Base-by-base conservation (phyloP, 2,113 vertebrate genomes). In the Austrofundulus limnaeus region DNA sequence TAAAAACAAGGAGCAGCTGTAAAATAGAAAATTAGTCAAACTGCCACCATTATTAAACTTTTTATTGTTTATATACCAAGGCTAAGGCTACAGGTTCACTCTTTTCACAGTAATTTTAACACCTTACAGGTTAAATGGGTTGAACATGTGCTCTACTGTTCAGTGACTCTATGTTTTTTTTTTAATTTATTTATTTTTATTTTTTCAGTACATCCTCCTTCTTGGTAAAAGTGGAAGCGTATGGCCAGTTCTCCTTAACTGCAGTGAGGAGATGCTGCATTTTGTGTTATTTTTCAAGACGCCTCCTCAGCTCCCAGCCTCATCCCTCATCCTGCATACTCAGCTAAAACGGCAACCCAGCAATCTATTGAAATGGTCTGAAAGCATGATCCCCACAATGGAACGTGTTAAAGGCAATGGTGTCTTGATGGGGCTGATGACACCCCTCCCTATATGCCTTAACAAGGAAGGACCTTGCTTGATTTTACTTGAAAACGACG, bases 291-390 rank as follows among this genome's bases (percentile, higher is more conserved):
- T 89, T 91, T 88, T 79, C 84, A 78, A 86, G 83, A 85, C 87
- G 88, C 87, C 88, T 89, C 85, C 77, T 89, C 88, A 91, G 83
- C 87, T 86, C 77, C 72, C 58, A 47, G 83, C 79, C 80, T 89
- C 89, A 88, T 88, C 84, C 87, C 74, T 89, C 88, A 88, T 88
- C 71, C 75, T 84, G 89, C 89, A 82, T 65, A 82, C 83, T 89
- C 90, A 90, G 88, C 89, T 81, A 84, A 88, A 90, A 87, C 23
- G 63, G 73, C 72, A 85, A 70, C 74, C 69, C 62, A 55, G 85
- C 84, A 86, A 87, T 86, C 85, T 90, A 91, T 89, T 91, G 86
- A 89, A 88, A 91, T 81, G 74, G 85, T 90, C 84, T 82, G 74
- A 85, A 82, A 88, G 85, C 80, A 85, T 90, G 85, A 88, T 68